Conservation (phyloP, 1,140 invertebrate genomes). For the Magallana ariakensis region DNA sequence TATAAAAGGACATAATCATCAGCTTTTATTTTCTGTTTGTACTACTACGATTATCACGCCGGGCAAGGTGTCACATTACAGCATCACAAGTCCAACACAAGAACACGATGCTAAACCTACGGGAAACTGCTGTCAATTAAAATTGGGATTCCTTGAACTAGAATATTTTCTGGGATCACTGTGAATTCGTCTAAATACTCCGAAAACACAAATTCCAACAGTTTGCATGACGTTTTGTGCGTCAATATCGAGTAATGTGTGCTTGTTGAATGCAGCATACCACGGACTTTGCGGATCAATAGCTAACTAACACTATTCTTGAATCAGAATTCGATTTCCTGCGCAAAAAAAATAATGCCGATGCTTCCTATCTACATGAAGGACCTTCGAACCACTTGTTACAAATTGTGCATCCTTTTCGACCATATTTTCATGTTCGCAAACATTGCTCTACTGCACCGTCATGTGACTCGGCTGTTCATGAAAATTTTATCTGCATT, state of each 20-base stretch:
- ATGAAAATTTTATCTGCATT: slow-evolving; percentile 64
- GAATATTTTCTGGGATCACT: slow-evolving; percentile 6
- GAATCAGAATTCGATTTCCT: slow-evolving; percentile 40
- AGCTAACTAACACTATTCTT: slow-evolving; percentile 34
- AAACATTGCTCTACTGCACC: slow-evolving; percentile 46
- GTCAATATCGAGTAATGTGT: slow-evolving; percentile 15
- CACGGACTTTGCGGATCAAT: slow-evolving; percentile 42
- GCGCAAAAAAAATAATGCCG: slow-evolving; percentile 6
- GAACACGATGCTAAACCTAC: not conserved
- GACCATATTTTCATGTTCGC: slow-evolving; percentile 56
- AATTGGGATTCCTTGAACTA: not conserved
- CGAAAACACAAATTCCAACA: slow-evolving; percentile 44
- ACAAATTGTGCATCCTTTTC: slow-evolving; percentile 21
- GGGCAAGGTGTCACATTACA: not conserved
- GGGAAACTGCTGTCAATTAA: not conserved
- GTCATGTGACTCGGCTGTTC: slow-evolving; percentile 58
- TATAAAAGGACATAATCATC: not conserved
- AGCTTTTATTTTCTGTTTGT: slow-evolving; percentile 25
- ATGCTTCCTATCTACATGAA: not conserved
- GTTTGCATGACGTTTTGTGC: slow-evolving; percentile 26
- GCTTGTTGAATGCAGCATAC: slow-evolving; percentile 46
- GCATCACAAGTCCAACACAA: not conserved
- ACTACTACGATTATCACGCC: not conserved
- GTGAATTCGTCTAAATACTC: slow-evolving; percentile 22
- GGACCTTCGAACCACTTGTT: slow-evolving; percentile 28